Percentiles rank a stretch among this genome's conserved stretches.
These are phyloP conservation scores for Tachina lurida DNA, from an alignment of 2,888 invertebrate species.

Conservation along the genomic window DNA sequence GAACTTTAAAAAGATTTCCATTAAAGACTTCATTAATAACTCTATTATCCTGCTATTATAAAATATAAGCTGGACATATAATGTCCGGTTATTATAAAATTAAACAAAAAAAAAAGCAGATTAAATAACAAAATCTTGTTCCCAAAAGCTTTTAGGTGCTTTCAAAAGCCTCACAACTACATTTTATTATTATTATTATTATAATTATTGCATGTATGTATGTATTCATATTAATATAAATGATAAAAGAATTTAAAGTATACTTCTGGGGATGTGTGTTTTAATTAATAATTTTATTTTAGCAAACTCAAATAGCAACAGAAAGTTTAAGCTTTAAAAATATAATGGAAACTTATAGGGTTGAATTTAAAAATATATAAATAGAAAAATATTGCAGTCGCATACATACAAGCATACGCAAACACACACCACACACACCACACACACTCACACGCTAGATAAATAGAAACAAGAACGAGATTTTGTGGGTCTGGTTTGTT, in stretches of 20 bases:
- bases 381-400: neutral
- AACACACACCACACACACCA: neutral
- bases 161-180: neutral
- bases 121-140: neutral
- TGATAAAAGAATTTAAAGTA: constrained; percentile 30
- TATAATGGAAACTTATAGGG: neutral
- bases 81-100: neutral
- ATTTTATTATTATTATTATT: constrained; percentile 8
- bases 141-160: neutral
- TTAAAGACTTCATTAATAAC: neutral
- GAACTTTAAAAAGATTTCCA: neutral
- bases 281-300: constrained; percentile 17
- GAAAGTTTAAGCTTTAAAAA: constrained; percentile 1
- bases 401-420: neutral
- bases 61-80: too few relatives aligned
- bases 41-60: neutral
- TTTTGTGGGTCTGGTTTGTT: constrained; percentile 20
- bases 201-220: neutral
- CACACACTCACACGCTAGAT: neutral
- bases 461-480: neutral
- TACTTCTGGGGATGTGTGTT: constrained; percentile 26
- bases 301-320: neutral
- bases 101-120: neutral
- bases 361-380: neutral
- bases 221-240: constrained; percentile 23